phyloP scores from a whole-genome alignment of 1,140 invertebrate genomes.

The Tetramorium alpestre region DNA sequence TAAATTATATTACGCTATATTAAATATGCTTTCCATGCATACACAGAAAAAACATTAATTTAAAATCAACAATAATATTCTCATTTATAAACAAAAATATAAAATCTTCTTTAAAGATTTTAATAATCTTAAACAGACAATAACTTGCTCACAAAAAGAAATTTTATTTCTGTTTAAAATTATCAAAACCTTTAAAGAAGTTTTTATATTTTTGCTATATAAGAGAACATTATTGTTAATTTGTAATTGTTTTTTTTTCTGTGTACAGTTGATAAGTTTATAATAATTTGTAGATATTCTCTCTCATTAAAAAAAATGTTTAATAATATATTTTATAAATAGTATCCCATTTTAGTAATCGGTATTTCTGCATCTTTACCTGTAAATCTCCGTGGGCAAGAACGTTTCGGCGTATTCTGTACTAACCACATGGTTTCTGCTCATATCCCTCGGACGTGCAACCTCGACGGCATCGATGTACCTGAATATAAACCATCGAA shows the following conservation, averaged over 20 bases:
- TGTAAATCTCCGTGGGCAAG: slow-evolving; percentile 84
- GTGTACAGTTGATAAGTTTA: not conserved
- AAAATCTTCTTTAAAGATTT: too few species aligned
- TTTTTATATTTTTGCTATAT: too few species aligned
- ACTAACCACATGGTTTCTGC: slow-evolving; percentile 84
- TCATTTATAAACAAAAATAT: too few species aligned
- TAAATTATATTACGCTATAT: too few species aligned
- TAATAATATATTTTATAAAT: not conserved
- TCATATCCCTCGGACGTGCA: slow-evolving; percentile 85
- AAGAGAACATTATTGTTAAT: too few species aligned
- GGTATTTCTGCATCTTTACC: slow-evolving; percentile 69
- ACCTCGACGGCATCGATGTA: slow-evolving; percentile 85
- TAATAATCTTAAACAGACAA: too few species aligned
- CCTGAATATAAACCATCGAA: slow-evolving; percentile 73
- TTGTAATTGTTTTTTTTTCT: too few species aligned
- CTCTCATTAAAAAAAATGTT: not conserved
- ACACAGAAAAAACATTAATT: too few species aligned
- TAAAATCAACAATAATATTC: too few species aligned
- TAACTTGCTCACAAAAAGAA: too few species aligned
- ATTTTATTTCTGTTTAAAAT: too few species aligned
- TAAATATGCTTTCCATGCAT: not conserved
- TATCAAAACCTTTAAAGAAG: too few species aligned
- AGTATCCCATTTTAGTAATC: not conserved
- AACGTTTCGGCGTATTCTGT: slow-evolving; percentile 84
- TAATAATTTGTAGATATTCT: not conserved